These are phyloP conservation scores for Chloroclystis v-ata DNA, from an alignment of 2,888 invertebrate genomes.

Conservation along the genomic window DNA sequence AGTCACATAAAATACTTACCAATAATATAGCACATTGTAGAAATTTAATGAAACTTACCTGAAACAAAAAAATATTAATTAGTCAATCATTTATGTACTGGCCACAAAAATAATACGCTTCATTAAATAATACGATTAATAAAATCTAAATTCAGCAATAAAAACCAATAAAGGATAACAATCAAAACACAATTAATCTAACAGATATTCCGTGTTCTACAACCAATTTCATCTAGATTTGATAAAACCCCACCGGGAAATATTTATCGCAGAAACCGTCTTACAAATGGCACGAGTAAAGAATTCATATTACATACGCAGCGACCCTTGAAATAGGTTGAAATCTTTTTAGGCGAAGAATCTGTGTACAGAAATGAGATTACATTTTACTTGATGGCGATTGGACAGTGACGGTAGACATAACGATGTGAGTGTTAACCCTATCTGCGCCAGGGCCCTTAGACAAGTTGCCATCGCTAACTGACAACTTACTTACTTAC, in stretches of 20 bases:
- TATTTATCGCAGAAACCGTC: constrained; percentile 16
- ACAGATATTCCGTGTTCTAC: too few relatives aligned
- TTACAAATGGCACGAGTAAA: constrained; percentile 14
- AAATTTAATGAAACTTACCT: constrained; percentile 20
- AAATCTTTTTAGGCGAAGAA: constrained; percentile 16
- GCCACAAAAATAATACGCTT: too few relatives aligned
- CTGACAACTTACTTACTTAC: too few relatives aligned
- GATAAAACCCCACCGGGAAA: constrained; percentile 15
- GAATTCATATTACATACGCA: constrained; percentile 18
- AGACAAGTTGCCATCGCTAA: too few relatives aligned
- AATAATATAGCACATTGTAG: not conserved
- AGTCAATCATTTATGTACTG: too few relatives aligned
- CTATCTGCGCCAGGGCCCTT: constrained; percentile 9
- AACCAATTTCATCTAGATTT: constrained; percentile 8
- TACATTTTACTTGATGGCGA: constrained; percentile 16
- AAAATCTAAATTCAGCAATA: not conserved
- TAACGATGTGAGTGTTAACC: constrained; percentile 14
- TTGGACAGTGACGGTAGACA: constrained; percentile 14
- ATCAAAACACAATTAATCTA: not conserved
- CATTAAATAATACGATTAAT: too few relatives aligned
- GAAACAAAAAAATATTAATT: constrained; percentile 20
- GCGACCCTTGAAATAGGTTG: constrained; percentile 17
- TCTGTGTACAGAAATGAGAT: constrained; percentile 20
- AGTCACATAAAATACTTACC: too few relatives aligned
- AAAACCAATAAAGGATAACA: not conserved